Conservation (phyloP, 2,797 vertebrate species). For the Platalea minor region DNA sequence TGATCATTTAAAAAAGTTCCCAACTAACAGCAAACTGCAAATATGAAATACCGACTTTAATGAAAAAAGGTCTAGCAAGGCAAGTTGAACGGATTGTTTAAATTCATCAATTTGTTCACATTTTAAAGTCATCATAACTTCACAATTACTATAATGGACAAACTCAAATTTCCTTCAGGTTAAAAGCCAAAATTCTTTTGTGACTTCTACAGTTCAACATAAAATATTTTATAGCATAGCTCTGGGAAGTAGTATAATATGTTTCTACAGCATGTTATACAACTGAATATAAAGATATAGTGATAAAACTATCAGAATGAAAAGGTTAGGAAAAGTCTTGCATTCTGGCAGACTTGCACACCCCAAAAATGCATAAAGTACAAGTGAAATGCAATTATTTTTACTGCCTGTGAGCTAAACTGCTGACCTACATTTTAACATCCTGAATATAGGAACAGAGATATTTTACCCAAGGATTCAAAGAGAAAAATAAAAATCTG, state of each 20-base stretch:
- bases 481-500: neutral
- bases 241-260: neutral
- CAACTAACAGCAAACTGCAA: neutral
- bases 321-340: neutral
- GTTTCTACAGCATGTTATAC: neutral
- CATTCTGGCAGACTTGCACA: neutral
- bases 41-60: neutral
- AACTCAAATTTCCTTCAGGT: neutral
- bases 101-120: neutral
- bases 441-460: neutral
- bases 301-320: neutral
- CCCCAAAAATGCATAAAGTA: neutral
- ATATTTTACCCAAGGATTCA: neutral
- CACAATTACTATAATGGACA: neutral
- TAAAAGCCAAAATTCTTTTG: conserved; percentile 19
- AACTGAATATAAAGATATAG: neutral
- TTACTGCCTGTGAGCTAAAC: neutral
- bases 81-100: neutral
- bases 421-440: conserved; percentile 23
- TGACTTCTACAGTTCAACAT: neutral
- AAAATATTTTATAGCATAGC: neutral
- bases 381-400: conserved; percentile 22
- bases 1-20: neutral
- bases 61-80: neutral
- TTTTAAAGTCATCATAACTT: neutral